These are phyloP conservation scores for Bradypodion pumilum DNA, from an alignment of 2,797 vertebrate genomes.

Conservation along the genomic window DNA sequence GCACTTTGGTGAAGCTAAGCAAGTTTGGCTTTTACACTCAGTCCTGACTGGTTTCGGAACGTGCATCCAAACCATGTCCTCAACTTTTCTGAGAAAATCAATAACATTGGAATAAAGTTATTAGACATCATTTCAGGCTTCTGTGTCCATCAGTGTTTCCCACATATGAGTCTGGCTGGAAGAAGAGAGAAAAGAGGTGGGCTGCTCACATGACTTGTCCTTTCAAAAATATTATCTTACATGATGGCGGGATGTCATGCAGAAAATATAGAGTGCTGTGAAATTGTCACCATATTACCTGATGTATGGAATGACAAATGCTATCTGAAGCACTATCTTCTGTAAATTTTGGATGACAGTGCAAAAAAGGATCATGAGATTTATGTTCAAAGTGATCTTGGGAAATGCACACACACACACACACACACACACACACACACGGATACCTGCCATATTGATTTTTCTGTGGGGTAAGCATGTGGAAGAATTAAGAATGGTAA, in stretches of 20 bases:
- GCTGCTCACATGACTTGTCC: background rate
- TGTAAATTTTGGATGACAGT: background rate
- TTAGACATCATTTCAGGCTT: background rate
- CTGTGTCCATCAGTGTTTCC: background rate
- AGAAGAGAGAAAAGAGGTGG: background rate
- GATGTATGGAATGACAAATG: background rate
- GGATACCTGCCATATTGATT: background rate
- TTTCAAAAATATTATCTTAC: background rate
- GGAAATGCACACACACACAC: too few relatives aligned
- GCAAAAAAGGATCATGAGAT: background rate
- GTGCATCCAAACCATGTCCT: background rate
- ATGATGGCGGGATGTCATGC: background rate
- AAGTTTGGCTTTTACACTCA: background rate
- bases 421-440: too few relatives aligned
- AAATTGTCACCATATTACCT: background rate
- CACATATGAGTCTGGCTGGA: background rate
- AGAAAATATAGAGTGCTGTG: background rate
- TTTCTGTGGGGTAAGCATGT: background rate
- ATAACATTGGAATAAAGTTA: background rate
- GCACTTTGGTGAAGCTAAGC: background rate
- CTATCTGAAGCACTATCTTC: background rate
- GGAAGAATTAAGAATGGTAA: background rate
- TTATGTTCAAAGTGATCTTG: background rate
- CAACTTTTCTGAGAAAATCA: background rate
- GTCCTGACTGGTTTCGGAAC: background rate